These are phyloP conservation scores for Nerophis ophidion DNA, from an alignment of 2,113 vertebrate species.

Conservation along the genomic window DNA sequence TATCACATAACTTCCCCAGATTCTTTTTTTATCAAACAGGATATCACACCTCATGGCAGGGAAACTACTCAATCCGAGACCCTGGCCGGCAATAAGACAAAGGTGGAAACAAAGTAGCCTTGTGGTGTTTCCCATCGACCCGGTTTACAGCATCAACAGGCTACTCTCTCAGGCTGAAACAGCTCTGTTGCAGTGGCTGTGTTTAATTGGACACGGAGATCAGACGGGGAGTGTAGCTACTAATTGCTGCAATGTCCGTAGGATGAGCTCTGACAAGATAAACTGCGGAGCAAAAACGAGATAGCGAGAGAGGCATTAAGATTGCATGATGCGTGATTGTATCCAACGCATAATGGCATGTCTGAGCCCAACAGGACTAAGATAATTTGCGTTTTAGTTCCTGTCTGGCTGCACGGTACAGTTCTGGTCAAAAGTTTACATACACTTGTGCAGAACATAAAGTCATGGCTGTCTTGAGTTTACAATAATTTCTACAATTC, in stretches of 20 bases:
- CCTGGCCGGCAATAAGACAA: conserved; percentile 17
- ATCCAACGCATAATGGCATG: conserved; percentile 19
- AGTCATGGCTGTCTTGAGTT: no score
- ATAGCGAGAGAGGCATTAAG: neutral
- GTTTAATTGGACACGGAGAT: conserved; percentile 8
- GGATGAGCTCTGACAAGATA: conserved; percentile 6
- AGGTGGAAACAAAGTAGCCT: conserved; percentile 29
- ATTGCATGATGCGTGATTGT: neutral
- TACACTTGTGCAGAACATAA: no score
- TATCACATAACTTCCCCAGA: no score
- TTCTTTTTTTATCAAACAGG: conserved; percentile 26
- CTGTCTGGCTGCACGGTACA: conserved; percentile 8
- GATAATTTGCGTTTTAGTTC: conserved; percentile 25
- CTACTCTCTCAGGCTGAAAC: conserved; percentile 5
- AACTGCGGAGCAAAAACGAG: neutral
- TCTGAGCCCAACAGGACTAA: neutral
- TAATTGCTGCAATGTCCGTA: neutral
- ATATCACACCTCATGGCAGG: conserved; percentile 31
- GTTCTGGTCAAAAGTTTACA: no score
- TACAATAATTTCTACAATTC: no score
- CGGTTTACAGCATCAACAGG: neutral
- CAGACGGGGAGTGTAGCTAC: neutral
- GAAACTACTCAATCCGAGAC: conserved; percentile 15
- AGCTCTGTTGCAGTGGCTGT: neutral
- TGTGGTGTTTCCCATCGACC: neutral